Percentiles rank a stretch among this genome's conserved stretches.
These are phyloP conservation scores for Osedax frankpressi DNA, from an alignment of 2,888 invertebrate species.

Conservation along the genomic window DNA sequence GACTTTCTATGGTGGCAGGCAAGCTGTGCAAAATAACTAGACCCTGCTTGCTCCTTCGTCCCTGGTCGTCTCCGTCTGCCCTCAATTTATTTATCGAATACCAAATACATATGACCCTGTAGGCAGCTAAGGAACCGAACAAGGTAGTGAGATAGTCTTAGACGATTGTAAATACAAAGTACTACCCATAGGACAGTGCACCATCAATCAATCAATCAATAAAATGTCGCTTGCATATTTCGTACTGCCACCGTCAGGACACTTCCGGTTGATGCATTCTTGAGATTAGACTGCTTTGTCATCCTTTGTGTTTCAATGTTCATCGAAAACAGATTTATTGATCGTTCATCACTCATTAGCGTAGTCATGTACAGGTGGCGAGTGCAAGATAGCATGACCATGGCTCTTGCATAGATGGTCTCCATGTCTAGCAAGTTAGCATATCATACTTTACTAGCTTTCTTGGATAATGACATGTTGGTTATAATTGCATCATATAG, in stretches of 20 bases:
- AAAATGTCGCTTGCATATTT: slow-evolving; percentile 9
- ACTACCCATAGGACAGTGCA: slow-evolving; percentile 16
- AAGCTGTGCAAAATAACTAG: slow-evolving; percentile 1
- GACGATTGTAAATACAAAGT: no score
- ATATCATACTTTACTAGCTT: slow-evolving; percentile 15
- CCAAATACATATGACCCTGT: neutral
- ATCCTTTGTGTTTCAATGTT: neutral
- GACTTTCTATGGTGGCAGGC: slow-evolving; percentile 1
- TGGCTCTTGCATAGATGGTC: slow-evolving; percentile 16
- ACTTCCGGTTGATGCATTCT: slow-evolving; percentile 15
- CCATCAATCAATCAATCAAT: no score
- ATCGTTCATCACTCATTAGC: slow-evolving; percentile 15
- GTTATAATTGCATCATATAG: no score
- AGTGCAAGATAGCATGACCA: slow-evolving; percentile 14
- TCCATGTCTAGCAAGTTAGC: slow-evolving; percentile 15
- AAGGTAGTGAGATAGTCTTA: slow-evolving; percentile 17
- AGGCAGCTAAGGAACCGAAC: slow-evolving; percentile 15
- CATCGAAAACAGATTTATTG: slow-evolving; percentile 18
- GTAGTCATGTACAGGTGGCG: slow-evolving; percentile 14
- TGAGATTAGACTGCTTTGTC: slow-evolving; percentile 18
- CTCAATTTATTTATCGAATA: neutral
- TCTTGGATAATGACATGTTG: no score
- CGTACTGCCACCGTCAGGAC: slow-evolving; percentile 7
- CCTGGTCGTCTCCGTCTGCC: neutral
- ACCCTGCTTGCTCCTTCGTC: slow-evolving; percentile 7